Percentiles rank a stretch among this genome's conserved stretches.
phyloP scores from a whole-genome alignment of 2,888 invertebrate species.

The Ommatoiulus sabulosus region DNA sequence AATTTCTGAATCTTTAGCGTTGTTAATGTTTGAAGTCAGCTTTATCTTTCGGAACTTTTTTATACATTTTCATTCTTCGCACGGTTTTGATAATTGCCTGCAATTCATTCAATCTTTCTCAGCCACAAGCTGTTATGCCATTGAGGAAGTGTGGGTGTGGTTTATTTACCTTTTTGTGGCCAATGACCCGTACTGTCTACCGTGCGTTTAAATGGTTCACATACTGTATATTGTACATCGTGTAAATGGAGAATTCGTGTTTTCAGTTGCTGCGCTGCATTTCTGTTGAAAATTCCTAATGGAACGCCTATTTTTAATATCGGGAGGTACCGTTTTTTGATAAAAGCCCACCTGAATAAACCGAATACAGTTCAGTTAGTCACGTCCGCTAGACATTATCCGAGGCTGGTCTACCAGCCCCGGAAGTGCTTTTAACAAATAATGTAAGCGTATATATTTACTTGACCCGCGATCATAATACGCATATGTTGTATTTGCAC shows the following conservation, averaged over 20 bases:
- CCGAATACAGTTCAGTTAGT: not conserved
- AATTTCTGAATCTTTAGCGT: too few relatives aligned
- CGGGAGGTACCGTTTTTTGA: not conserved
- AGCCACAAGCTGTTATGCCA: not conserved
- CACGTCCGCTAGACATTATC: not conserved
- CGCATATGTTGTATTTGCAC: too few relatives aligned
- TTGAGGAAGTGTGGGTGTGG: constrained; percentile 2
- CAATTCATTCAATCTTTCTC: not conserved
- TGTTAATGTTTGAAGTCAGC: not conserved
- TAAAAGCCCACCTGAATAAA: not conserved
- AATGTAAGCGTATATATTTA: not conserved
- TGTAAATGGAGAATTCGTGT: too few relatives aligned
- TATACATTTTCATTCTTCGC: not conserved
- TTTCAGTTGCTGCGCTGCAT: not conserved
- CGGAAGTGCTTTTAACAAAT: not conserved
- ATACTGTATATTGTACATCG: not conserved
- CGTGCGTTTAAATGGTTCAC: not conserved
- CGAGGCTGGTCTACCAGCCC: not conserved
- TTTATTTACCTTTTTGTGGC: constrained; percentile 4
- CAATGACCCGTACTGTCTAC: not conserved
- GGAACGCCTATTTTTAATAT: not conserved
- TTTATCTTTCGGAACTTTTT: not conserved
- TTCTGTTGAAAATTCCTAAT: not conserved
- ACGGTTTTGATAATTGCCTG: not conserved
- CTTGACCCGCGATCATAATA: too few relatives aligned